Conservation (phyloP, 1,140 invertebrate genomes). For the Rhopalosiphum maidis region DNA sequence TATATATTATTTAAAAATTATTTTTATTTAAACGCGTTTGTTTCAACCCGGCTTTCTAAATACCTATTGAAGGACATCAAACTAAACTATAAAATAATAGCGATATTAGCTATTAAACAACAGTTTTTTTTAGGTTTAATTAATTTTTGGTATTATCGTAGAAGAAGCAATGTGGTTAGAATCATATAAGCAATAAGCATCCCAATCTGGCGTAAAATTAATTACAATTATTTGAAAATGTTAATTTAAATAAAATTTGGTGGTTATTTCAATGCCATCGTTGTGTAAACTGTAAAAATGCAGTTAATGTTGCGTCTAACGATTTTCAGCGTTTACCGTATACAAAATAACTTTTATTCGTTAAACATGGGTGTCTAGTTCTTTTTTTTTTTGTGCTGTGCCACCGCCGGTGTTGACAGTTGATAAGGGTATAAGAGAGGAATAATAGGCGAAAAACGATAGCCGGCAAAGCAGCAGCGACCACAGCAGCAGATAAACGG, state of each 20-base stretch:
- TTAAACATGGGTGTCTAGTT: not conserved
- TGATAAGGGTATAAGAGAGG: not conserved
- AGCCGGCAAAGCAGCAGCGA: not conserved
- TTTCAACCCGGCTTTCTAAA: slow-evolving; percentile 25
- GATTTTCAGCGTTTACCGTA: not conserved
- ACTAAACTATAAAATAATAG: slow-evolving; percentile 24
- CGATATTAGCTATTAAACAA: not conserved
- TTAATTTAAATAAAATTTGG: not conserved
- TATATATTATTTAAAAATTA: not conserved
- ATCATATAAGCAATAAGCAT: not conserved
- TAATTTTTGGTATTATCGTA: not conserved
- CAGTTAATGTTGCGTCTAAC: not conserved
- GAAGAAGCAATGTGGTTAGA: not conserved
- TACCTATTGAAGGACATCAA: not conserved
- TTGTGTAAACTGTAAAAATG: not conserved
- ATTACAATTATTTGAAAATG: not conserved
- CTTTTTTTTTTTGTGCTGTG: not conserved
- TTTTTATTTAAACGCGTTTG: not conserved
- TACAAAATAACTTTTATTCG: slow-evolving; percentile 7
- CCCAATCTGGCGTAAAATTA: not conserved
- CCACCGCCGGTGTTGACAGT: not conserved
- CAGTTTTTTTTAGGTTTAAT: not conserved
- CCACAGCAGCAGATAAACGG: not conserved
- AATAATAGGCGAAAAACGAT: slow-evolving; percentile 7
- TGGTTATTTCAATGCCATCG: not conserved